phyloP scores from a whole-genome alignment of 2,113 vertebrate genomes.

The Vulpes vulpes region DNA sequence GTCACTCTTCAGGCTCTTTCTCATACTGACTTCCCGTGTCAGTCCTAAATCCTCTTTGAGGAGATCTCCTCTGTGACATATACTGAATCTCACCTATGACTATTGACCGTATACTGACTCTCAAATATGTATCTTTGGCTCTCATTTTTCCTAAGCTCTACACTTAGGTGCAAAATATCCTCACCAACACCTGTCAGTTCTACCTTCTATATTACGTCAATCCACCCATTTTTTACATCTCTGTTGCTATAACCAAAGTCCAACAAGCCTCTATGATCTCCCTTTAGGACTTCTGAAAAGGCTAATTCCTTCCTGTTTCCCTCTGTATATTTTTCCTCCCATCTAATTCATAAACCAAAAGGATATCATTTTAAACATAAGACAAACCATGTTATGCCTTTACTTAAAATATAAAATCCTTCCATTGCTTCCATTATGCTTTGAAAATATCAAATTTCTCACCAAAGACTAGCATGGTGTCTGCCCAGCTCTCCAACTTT shows the following conservation, averaged over 20 bases:
- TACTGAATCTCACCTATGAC: background rate
- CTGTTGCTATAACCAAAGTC: background rate
- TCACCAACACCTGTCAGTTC: background rate
- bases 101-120: background rate
- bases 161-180: background rate
- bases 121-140: background rate
- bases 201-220: background rate
- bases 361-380: background rate
- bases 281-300: background rate
- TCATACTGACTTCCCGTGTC: background rate
- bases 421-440: background rate
- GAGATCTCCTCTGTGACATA: background rate
- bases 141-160: background rate
- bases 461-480: background rate
- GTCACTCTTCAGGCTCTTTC: background rate
- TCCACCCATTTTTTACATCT: background rate
- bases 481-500: background rate
- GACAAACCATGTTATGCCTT: background rate
- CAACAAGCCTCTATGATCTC: background rate
- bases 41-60: background rate
- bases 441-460: constrained; percentile 30
- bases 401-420: constrained; percentile 9
- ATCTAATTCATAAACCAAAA: background rate
- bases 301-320: background rate
- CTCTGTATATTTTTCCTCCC: background rate